Percentiles rank a stretch among this genome's conserved stretches.
phyloP scores from a whole-genome alignment of 2,797 vertebrate species.

The Urocyon cinereoargenteus region DNA sequence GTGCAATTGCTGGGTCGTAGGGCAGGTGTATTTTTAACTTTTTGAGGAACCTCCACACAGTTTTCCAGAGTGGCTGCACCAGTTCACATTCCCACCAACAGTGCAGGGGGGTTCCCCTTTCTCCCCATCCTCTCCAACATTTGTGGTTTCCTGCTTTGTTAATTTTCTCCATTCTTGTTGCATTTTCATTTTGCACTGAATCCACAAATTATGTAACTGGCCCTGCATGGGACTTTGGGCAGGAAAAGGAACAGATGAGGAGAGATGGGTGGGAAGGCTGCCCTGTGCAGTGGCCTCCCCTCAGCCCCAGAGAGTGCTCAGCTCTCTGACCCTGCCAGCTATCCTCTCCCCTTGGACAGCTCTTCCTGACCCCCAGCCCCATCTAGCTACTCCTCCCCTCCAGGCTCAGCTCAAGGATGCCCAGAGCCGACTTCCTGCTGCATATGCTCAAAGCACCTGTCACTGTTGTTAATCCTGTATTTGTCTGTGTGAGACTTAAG shows the following conservation, averaged over 20 bases:
- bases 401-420: not conserved
- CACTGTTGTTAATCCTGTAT: not conserved
- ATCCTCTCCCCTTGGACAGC: not conserved
- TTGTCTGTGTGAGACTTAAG: not conserved
- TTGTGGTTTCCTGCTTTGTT: no score
- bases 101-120: no score
- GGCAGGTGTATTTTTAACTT: no score
- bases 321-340: no score
- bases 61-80: no score
- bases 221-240: not conserved
- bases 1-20: no score
- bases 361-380: not conserved
- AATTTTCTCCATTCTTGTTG: no score
- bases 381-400: not conserved
- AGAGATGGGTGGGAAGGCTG: not conserved
- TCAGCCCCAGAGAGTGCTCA: not conserved
- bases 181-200: not conserved
- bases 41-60: no score
- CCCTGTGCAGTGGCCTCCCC: not conserved
- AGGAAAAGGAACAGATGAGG: not conserved
- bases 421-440: not conserved
- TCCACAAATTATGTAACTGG: not conserved
- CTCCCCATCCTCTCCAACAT: no score
- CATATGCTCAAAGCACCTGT: not conserved
- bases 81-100: no score